Evolutionary conservation across 2,888 invertebrate species (phyloP), one percentile per base, ranked within the genome.

Genomic region (Clivina fossor): DNA sequence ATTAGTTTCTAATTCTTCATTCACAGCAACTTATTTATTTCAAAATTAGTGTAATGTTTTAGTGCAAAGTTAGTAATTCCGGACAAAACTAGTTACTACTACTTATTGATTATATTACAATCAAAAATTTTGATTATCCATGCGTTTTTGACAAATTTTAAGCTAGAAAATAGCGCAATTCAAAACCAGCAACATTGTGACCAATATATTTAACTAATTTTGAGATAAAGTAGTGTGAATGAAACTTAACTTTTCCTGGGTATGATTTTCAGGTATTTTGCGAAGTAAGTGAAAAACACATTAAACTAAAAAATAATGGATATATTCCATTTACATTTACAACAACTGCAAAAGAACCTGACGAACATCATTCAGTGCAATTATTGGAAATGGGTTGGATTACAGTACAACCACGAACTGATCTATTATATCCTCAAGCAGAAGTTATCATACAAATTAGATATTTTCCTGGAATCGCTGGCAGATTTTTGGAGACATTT

Each of bases 391-490:
- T 74, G 9, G 75, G 72, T 18, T 78, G 79, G 66, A 64, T 78
- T 19, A 69, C 74, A 49, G 68, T 81, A 56, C 62, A 66, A 19
- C 82, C 81, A 1, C 62, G 69, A 20, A 67, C 69, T 37, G 79
- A 77, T 59, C 50, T 63, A 15, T 61, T 82, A 48, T 69, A 73
- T 3, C 69, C 76, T 2, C 74, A 75, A 20, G 74, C 76, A 60
- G 69, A 68, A 59, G 65, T 73, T 3, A 65, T 72, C 55, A 64
- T 83, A 41, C 66, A 70, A 57, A 69, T 83, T 8, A 69, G 75
- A 28, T 77, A 79, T 65, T 75, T 76, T 62, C 79, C 83, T 15
- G 80, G 80, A 13, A 71, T 77, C 19, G 69, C 79, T 5, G 83
- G 82, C 22, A 74, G 75, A 63, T 83, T 82, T 63, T 67, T 74